A percentile compares a stretch with the other conserved stretches of the same genome.
phyloP scores from a whole-genome alignment of 2,888 invertebrate genomes.

The Dryocosmus kuriphilus region DNA sequence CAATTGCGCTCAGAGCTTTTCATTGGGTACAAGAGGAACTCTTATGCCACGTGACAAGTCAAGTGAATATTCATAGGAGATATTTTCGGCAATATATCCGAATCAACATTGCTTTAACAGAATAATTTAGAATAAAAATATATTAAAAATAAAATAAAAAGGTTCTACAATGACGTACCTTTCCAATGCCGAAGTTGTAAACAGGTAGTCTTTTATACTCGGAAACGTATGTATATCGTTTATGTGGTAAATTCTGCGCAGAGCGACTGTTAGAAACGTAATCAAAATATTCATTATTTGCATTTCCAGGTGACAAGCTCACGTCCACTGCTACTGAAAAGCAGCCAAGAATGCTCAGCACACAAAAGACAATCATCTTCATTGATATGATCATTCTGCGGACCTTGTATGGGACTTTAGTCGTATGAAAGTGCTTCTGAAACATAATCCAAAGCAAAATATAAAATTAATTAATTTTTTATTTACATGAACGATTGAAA shows the following conservation, averaged over 20 bases:
- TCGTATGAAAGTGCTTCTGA: not conserved
- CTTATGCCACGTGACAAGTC: too few species aligned
- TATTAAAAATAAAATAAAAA: too few species aligned
- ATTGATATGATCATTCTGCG: slow-evolving; percentile 42
- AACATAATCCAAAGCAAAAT: not conserved
- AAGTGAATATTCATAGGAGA: too few species aligned
- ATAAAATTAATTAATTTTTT: not conserved
- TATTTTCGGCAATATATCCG: too few species aligned
- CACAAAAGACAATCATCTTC: slow-evolving; percentile 58
- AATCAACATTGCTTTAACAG: too few species aligned
- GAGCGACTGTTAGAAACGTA: slow-evolving; percentile 42
- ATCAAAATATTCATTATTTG: slow-evolving; percentile 40
- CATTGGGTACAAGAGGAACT: too few species aligned
- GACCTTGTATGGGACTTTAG: not conserved
- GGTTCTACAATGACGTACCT: slow-evolving; percentile 56
- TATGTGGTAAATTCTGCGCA: slow-evolving; percentile 50
- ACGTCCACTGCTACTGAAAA: slow-evolving; percentile 63
- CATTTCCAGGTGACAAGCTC: slow-evolving; percentile 47
- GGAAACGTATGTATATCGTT: slow-evolving; percentile 82
- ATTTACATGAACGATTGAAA: too few species aligned
- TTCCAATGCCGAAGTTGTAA: slow-evolving; percentile 76
- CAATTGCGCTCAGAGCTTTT: too few species aligned
- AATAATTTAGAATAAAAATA: too few species aligned
- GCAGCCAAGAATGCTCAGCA: slow-evolving; percentile 59
- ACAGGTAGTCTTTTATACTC: slow-evolving; percentile 82